Evolutionary conservation across 2,888 invertebrate species (phyloP), one percentile per base, ranked within the genome.

Genomic region (Isoperla grammatica): DNA sequence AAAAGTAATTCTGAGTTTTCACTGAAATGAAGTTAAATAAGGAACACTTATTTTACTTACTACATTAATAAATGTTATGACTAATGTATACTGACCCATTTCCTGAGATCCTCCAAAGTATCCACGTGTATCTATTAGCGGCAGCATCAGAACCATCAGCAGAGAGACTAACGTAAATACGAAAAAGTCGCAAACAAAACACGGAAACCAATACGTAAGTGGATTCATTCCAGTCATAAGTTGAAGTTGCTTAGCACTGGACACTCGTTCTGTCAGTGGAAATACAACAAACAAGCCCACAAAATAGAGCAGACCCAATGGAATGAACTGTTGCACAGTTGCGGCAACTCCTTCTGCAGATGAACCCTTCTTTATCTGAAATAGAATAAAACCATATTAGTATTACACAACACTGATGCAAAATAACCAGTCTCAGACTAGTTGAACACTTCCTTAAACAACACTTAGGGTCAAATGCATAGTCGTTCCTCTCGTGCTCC

Each of bases 201-300:
- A 81, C 3, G 80, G 74, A 1, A 76, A 42, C 90, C 90, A 90
- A 71, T 85, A 86, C 8, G 78, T 72, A 11, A 72, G 66, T 1
- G 81, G 75, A 0, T 81, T 74, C 22, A 86, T 80, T 2, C 87
- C 85, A 0, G 83, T 77, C 83, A 87, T 82, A 20, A 81, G 71
- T 73, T 88, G 87, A 39, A 87, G 70, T 66, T 83, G 84, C 22
- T 87, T 83, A 37, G 87, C 78, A 55, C 82, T 83, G 1, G 79
- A 76, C 5, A 71, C 69, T 9, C 81, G 77, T 72, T 90, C 90
- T 57, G 75, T 74, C 65, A 83, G 79, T 2, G 87, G 84, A 59
- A 87, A 79, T 0, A 81, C 71, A 1, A 83, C 75, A 62, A 81
- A 81, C 65, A 81, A 76, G 0, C 78, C 74, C 15, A 74, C 67